Conservation (phyloP, 2,113 vertebrate species). For the Poicephalus meyeri region DNA sequence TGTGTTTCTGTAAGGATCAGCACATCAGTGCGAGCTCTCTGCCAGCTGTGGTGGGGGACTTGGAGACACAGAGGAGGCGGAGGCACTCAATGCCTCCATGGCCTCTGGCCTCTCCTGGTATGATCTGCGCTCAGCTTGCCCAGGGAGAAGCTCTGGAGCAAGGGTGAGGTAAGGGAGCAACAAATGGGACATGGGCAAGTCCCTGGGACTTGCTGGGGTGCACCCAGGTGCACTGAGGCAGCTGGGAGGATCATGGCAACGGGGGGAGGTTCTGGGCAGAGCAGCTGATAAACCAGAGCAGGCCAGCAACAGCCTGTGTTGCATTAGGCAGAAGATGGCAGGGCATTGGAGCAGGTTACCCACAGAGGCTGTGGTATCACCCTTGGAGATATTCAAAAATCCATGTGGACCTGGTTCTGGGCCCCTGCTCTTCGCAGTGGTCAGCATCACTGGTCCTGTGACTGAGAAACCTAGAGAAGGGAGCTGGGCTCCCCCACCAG, state of each 20-base stretch:
- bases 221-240: neutral
- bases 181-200: fast-evolving
- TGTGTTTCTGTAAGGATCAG: neutral
- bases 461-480: neutral
- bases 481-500: neutral
- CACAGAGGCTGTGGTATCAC: too few relatives aligned
- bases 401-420: neutral
- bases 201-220: neutral
- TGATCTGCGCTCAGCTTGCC: neutral
- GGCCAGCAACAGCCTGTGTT: neutral
- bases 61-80: neutral
- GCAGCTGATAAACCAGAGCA: neutral
- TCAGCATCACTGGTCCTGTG: neutral
- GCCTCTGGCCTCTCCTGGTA: neutral
- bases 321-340: neutral
- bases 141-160: neutral
- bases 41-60: fast-evolving
- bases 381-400: neutral
- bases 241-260: neutral
- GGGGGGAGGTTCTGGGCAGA: neutral
- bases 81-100: neutral
- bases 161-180: neutral
- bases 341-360: neutral
- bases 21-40: fast-evolving
- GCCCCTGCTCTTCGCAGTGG: neutral